Evolutionary conservation across 2,797 vertebrate species (phyloP).

Genomic region (Miichthys miiuy): DNA sequence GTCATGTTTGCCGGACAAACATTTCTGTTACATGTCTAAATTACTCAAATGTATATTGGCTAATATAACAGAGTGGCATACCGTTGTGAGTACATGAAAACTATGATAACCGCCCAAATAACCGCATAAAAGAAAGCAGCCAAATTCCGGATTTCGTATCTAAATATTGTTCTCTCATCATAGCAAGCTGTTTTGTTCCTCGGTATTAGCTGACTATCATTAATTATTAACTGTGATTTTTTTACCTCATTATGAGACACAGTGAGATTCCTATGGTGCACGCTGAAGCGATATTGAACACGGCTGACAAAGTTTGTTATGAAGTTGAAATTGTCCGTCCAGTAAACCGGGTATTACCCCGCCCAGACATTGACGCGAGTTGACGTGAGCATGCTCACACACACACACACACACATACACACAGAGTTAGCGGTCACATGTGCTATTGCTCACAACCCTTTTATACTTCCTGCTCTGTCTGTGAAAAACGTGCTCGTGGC

Average conservation of each 20-base stretch:
- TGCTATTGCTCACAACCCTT: too few relatives aligned
- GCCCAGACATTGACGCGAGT: conserved; percentile 30
- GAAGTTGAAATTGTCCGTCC: neutral
- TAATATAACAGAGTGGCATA: too few relatives aligned
- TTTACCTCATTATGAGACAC: conserved; percentile 61
- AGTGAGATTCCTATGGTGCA: neutral
- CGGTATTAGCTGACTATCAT: accelerated
- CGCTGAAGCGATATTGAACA: neutral
- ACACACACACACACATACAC: neutral
- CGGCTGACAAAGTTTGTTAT: neutral
- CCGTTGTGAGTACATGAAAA: too few relatives aligned
- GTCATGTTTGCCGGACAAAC: too few relatives aligned
- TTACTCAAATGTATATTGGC: too few relatives aligned
- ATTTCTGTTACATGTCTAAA: too few relatives aligned
- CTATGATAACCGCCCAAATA: too few relatives aligned
- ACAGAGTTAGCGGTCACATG: too few relatives aligned
- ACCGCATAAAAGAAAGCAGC: neutral
- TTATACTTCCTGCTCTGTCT: too few relatives aligned
- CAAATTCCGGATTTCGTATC: neutral
- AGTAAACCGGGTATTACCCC: neutral
- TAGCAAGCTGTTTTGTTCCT: neutral
- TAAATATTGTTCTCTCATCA: neutral
- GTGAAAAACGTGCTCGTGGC: too few relatives aligned
- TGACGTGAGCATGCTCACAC: neutral
- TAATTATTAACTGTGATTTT: neutral